Base-by-base conservation (phyloP, 1,140 invertebrate species). In the Tetramorium simillimum region DNA sequence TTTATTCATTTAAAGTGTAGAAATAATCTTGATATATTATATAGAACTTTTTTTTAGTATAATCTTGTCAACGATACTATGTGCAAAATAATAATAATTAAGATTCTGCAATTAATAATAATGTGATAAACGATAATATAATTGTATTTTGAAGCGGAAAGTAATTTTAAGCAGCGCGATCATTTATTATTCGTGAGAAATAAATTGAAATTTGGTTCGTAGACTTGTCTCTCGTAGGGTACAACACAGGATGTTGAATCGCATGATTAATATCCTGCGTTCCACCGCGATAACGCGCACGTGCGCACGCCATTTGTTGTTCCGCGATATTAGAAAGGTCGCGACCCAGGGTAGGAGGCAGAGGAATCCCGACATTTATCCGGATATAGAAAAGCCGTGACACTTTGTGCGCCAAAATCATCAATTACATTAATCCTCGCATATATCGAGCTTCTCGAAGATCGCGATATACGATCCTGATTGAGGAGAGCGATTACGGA, bases 221-320 rank as follows among this genome's bases (percentile, higher is more conserved):
- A 37, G 40, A 86, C 78, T 62, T 81, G 87, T 89, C 67, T 33
- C 49, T 56, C 43, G 16, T 58, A 62, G 58, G 72, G 69, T 85
- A 89, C 88, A 85, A 82, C 85, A 86, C 85, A 87, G 84, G 77
- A 92, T 85, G 80, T 91, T 88, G 67, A 88, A 90, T 78, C 85
- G 87, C 76, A 85, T 93, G 91, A 92, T 92, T 93, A 91, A 93
- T 92, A 91, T 87, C 58, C 88, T 75, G 89, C 80, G 92, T 92
- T 92, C 28, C 76, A 63, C 88, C 46, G 82, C 69, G 75, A 89
- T 90, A 90, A 86, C 88, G 86, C 88, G 87, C 88, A 86, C 88
- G 88, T 86, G 88, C 90, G 86, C 88, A 87, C 21, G 88, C 89
- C 89, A 92, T 93, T 93, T 92, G 87, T 92, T 88, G 86, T 75